These are phyloP conservation scores for Pristionchus arcanus DNA, from an alignment of 2,888 invertebrate genomes.

Conservation along the genomic window DNA sequence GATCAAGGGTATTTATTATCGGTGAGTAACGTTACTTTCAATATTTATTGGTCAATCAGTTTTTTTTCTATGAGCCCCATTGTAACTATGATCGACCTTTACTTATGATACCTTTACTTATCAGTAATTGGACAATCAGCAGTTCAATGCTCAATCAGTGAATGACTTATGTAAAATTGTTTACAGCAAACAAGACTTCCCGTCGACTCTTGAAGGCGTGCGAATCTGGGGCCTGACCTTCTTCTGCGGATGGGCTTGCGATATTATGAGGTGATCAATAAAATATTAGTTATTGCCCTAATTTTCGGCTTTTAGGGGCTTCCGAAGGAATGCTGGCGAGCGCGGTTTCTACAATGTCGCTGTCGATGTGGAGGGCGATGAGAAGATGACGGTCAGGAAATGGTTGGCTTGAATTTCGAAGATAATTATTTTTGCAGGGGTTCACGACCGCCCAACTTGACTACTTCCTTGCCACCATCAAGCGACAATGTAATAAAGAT, in stretches of 20 bases:
- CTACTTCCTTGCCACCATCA: not conserved
- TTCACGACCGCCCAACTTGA: not conserved
- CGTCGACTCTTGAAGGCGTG: not conserved
- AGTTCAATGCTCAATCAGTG: too few relatives aligned
- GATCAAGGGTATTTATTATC: not conserved
- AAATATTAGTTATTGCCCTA: not conserved
- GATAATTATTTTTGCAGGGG: not conserved
- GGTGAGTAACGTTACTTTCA: not conserved
- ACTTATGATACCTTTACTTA: too few relatives aligned
- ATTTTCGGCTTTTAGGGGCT: not conserved
- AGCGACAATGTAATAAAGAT: not conserved
- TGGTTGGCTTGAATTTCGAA: not conserved
- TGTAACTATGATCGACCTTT: too few relatives aligned
- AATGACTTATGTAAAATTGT: too few relatives aligned
- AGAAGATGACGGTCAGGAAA: not conserved
- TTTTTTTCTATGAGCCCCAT: too few relatives aligned
- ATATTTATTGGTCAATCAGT: too few relatives aligned
- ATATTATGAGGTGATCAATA: not conserved
- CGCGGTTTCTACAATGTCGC: constrained; percentile 14
- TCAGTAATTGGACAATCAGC: too few relatives aligned
- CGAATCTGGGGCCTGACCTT: not conserved
- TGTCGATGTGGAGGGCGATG: not conserved
- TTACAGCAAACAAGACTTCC: not conserved
- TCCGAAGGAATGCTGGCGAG: not conserved
- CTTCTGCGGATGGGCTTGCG: not conserved